Percentiles rank a stretch among this genome's conserved stretches.
Conservation (phyloP, 2,888 invertebrate species). For the Agonopterix alstromeriana region DNA sequence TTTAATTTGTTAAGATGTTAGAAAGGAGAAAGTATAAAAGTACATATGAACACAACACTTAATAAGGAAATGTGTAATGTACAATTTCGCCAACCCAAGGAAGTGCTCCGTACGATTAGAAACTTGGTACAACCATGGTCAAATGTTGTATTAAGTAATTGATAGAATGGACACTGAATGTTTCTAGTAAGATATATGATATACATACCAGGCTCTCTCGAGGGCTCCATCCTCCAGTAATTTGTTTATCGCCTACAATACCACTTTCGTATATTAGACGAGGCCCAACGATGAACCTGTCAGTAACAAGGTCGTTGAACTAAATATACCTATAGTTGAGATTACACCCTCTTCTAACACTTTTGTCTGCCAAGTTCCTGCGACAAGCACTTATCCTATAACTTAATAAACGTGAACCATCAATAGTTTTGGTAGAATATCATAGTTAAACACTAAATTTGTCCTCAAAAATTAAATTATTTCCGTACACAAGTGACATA, state of each 20-base stretch:
- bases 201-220: slow-evolving; percentile 62
- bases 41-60: no score
- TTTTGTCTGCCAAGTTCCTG: background rate
- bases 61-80: no score
- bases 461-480: slow-evolving; percentile 3
- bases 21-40: no score
- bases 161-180: no score
- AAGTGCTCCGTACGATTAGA: no score
- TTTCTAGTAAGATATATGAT: no score
- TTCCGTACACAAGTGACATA: slow-evolving; percentile 17
- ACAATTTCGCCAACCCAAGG: no score
- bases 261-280: slow-evolving; percentile 69
- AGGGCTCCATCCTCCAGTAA: slow-evolving; percentile 65
- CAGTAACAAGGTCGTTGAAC: slow-evolving; percentile 77
- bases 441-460: background rate
- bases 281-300: slow-evolving; percentile 73
- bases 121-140: no score
- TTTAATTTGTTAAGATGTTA: no score
- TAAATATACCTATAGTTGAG: slow-evolving; percentile 71
- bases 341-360: slow-evolving; percentile 39
- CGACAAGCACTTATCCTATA: background rate
- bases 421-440: background rate
- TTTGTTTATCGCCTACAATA: slow-evolving; percentile 47
- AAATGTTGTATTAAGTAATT: no score
- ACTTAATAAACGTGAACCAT: background rate